phyloP scores from a whole-genome alignment of 1,140 invertebrate species.

The Grapholita molesta region DNA sequence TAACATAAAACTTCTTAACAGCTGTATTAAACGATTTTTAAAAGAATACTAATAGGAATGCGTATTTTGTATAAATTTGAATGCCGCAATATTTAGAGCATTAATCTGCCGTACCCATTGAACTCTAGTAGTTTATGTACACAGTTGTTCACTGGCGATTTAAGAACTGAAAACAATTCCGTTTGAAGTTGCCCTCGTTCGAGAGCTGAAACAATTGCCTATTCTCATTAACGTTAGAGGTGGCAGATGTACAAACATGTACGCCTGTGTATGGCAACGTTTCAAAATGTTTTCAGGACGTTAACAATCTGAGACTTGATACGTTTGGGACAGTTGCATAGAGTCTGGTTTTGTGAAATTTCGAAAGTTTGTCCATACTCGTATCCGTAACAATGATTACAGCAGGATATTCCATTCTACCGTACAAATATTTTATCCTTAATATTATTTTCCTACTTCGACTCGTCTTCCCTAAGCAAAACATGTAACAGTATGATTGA shows the following conservation, averaged over 20 bases:
- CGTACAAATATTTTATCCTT: too few species aligned
- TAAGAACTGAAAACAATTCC: constrained; percentile 8
- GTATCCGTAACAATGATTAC: neutral
- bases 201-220: constrained; percentile 36
- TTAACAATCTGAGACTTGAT: constrained; percentile 1
- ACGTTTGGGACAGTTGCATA: neutral
- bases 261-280: constrained; percentile 14
- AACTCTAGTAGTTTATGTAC: constrained; percentile 20
- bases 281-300: constrained; percentile 14
- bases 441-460: neutral
- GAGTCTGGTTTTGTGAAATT: neutral
- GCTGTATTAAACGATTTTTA: neutral
- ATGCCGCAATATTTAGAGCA: neutral
- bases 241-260: constrained; percentile 44
- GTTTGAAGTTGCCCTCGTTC: constrained; percentile 42
- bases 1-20: neutral
- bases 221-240: constrained; percentile 35
- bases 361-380: neutral
- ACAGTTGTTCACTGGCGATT: constrained; percentile 21
- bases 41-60: neutral
- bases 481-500: neutral
- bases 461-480: neutral
- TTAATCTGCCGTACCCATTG: neutral
- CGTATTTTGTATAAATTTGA: neutral
- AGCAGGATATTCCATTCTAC: too few species aligned